Conservation (phyloP, 2,113 vertebrate genomes). For the Calcarius ornatus region DNA sequence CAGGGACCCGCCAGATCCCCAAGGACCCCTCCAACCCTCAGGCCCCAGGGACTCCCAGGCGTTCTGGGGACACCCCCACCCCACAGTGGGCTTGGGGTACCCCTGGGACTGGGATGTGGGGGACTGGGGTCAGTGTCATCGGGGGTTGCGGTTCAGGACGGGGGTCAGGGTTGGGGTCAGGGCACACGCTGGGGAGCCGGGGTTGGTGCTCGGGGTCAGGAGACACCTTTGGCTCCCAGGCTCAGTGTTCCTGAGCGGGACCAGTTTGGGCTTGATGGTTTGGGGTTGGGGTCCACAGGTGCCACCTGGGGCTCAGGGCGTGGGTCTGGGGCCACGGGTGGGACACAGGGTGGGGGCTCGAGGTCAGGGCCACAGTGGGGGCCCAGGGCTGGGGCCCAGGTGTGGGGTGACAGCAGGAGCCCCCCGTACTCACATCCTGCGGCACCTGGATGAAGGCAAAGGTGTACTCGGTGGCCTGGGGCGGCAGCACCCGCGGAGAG, state of each 20-base stretch:
- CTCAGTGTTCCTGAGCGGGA: rapidly evolving
- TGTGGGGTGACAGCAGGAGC: neutral
- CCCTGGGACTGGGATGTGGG: neutral
- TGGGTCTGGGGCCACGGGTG: too few species aligned
- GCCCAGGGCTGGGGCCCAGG: neutral
- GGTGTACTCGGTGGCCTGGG: neutral
- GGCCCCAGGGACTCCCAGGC: too few species aligned
- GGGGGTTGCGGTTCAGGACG: too few species aligned
- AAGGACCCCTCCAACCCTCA: neutral
- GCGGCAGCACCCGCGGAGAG: neutral
- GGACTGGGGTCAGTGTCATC: neutral
- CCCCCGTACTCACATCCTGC: neutral
- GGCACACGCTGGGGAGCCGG: neutral
- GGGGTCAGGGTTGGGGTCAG: neutral
- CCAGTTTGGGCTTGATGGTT: neutral
- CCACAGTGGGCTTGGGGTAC: neutral
- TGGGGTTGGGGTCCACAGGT: neutral
- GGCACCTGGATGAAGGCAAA: conserved; percentile 29
- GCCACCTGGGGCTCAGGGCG: neutral
- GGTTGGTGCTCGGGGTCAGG: neutral
- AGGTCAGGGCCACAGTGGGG: too few species aligned
- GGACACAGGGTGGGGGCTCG: neutral
- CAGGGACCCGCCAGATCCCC: neutral
- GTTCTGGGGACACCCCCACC: neutral
- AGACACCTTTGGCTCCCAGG: too few species aligned